These are phyloP conservation scores for Leptinotarsa juncta DNA, from an alignment of 2,888 invertebrate species.

Conservation along the genomic window DNA sequence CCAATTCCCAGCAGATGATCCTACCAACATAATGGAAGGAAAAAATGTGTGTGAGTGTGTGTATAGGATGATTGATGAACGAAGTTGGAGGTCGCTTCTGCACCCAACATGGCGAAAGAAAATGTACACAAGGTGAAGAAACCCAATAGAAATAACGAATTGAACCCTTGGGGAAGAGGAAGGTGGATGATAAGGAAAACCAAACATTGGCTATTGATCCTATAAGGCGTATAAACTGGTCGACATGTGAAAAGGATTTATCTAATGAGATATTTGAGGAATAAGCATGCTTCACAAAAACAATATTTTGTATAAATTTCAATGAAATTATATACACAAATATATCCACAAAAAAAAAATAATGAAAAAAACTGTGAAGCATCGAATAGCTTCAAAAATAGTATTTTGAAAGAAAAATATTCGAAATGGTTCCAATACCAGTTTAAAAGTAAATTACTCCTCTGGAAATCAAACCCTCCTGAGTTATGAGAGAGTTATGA, in stretches of 20 bases:
- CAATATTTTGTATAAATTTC: no score
- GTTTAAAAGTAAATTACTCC: no score
- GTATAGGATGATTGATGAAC: slow-evolving; percentile 40
- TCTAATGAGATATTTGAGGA: no score
- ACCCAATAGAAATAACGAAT: slow-evolving; percentile 35
- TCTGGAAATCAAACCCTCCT: no score
- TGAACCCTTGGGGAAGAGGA: slow-evolving; percentile 12
- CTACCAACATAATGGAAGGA: slow-evolving; percentile 38
- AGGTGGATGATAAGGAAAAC: slow-evolving; percentile 15
- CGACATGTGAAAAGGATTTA: slow-evolving; percentile 11
- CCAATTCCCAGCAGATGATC: slow-evolving; percentile 43
- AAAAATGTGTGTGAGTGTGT: slow-evolving; percentile 26
- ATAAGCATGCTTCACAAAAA: no score
- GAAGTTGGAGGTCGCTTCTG: neutral
- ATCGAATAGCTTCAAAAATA: no score
- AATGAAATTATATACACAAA: no score
- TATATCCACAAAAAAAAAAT: no score
- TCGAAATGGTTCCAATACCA: no score
- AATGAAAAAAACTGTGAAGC: no score
- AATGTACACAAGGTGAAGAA: slow-evolving; percentile 27
- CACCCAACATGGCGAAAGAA: slow-evolving; percentile 6
- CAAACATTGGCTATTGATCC: slow-evolving; percentile 27
- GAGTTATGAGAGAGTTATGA: no score
- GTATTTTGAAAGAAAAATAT: no score
- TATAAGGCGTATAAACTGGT: slow-evolving; percentile 3